Evolutionary conservation across 2,797 vertebrate species (phyloP).

Genomic region (Enoplosus armatus): DNA sequence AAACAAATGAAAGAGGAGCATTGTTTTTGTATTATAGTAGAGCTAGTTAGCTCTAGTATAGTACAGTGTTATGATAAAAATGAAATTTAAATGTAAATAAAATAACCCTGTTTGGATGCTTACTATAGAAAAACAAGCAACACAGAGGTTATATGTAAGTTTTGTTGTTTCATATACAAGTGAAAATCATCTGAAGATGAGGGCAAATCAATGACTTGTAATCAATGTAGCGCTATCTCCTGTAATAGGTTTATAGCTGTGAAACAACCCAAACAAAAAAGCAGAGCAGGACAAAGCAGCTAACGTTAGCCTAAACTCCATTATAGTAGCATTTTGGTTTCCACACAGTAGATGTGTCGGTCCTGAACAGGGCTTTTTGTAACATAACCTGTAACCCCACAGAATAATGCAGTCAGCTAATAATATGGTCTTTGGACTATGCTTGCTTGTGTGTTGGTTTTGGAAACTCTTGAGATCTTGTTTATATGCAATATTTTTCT

Average conservation of each 20-base stretch:
- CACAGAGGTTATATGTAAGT: neutral
- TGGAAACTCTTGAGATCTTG: neutral
- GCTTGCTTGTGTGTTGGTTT: neutral
- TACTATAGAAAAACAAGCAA: neutral
- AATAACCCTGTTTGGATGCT: neutral
- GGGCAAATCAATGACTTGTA: neutral
- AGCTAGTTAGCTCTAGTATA: neutral
- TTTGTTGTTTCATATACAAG: neutral
- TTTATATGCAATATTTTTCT: slow-evolving; percentile 12
- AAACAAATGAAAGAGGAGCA: no score
- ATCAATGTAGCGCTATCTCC: neutral
- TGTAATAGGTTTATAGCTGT: neutral
- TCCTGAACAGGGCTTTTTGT: neutral
- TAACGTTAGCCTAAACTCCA: neutral
- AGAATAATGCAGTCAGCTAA: neutral
- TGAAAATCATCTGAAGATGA: neutral
- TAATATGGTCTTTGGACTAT: neutral
- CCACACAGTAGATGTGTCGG: neutral
- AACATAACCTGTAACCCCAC: neutral
- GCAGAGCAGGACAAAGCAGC: neutral
- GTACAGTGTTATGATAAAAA: neutral
- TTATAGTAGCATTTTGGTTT: neutral
- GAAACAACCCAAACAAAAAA: neutral
- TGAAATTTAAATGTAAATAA: neutral
- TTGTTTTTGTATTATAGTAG: neutral